Percentiles rank a stretch among this genome's conserved stretches.
Conservation (phyloP, 2,888 invertebrate genomes). For the Arge pagana region DNA sequence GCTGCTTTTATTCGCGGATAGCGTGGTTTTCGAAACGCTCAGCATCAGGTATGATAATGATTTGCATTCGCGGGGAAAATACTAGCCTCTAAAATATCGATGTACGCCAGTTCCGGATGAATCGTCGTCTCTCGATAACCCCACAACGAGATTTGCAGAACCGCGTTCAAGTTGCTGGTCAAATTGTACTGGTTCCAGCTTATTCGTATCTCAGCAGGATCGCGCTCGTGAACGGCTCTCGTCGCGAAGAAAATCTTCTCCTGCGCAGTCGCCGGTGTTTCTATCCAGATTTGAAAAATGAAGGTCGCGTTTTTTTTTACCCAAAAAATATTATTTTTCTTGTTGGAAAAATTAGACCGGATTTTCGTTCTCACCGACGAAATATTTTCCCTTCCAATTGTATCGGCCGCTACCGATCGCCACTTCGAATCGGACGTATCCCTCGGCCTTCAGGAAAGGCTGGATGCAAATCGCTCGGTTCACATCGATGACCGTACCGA, state of each 20-base stretch:
- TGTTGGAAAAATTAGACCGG: not conserved
- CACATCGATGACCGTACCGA: constrained; percentile 75
- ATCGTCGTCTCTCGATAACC: constrained; percentile 87
- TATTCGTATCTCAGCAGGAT: constrained; percentile 76
- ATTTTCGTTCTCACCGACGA: constrained; percentile 74
- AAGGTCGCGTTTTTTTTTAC: not conserved
- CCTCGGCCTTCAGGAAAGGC: constrained; percentile 84
- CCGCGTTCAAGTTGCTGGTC: constrained; percentile 77
- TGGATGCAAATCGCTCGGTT: constrained; percentile 91
- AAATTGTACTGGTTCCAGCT: constrained; percentile 87
- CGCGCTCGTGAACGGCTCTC: constrained; percentile 72
- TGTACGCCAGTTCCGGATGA: constrained; percentile 78
- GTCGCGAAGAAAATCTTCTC: constrained; percentile 84
- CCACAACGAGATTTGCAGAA: constrained; percentile 83
- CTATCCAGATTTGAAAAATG: constrained; percentile 57
- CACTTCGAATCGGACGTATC: constrained; percentile 85
- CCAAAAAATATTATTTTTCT: not conserved
- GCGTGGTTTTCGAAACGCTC: no score
- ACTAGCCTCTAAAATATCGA: constrained; percentile 73
- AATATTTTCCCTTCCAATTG: constrained; percentile 89
- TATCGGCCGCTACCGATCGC: constrained; percentile 82
- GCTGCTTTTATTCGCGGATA: no score
- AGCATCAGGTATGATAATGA: no score
- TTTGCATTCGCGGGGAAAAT: no score
- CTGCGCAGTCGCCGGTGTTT: constrained; percentile 86